Conservation (phyloP, 2,888 invertebrate species). For the Coenonympha arcania region DNA sequence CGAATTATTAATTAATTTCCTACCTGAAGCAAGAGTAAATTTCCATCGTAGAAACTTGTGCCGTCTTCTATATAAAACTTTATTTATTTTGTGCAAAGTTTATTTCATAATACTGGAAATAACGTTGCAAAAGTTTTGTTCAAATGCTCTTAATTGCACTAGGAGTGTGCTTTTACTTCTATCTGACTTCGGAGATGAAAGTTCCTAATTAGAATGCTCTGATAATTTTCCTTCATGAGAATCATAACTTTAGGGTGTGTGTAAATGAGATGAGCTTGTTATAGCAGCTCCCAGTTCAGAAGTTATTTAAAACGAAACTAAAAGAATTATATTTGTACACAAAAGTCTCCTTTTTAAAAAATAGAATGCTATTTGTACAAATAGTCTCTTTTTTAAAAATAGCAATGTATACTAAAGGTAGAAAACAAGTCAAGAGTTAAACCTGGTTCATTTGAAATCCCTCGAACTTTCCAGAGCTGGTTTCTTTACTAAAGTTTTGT, state of each 20-base stretch:
- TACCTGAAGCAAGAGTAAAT: slow-evolving; percentile 11
- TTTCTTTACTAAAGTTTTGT: slow-evolving; percentile 26
- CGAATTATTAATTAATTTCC: slow-evolving; percentile 7
- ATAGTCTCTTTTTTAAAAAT: too few relatives aligned
- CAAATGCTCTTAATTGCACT: slow-evolving; percentile 11
- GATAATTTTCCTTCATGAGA: slow-evolving; percentile 3
- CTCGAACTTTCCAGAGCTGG: slow-evolving; percentile 17
- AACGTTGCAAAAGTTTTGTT: slow-evolving; percentile 9
- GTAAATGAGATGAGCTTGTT: neutral
- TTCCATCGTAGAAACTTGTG: slow-evolving; percentile 8
- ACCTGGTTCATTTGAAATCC: slow-evolving; percentile 2
- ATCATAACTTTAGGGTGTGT: neutral
- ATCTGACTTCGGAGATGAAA: slow-evolving; percentile 8
- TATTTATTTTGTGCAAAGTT: slow-evolving; percentile 13
- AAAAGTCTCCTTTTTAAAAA: too few relatives aligned
- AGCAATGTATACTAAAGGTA: neutral
- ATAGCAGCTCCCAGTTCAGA: neutral
- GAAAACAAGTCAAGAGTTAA: neutral
- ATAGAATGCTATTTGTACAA: too few relatives aligned
- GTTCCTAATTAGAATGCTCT: slow-evolving; percentile 13
- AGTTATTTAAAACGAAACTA: too few relatives aligned
- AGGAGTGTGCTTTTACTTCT: slow-evolving; percentile 8
- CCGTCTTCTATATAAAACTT: slow-evolving; percentile 5
- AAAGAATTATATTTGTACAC: too few relatives aligned
- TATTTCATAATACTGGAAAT: slow-evolving; percentile 14